phyloP scores from a whole-genome alignment of 2,113 vertebrate genomes.

The Miniopterus natalensis region DNA sequence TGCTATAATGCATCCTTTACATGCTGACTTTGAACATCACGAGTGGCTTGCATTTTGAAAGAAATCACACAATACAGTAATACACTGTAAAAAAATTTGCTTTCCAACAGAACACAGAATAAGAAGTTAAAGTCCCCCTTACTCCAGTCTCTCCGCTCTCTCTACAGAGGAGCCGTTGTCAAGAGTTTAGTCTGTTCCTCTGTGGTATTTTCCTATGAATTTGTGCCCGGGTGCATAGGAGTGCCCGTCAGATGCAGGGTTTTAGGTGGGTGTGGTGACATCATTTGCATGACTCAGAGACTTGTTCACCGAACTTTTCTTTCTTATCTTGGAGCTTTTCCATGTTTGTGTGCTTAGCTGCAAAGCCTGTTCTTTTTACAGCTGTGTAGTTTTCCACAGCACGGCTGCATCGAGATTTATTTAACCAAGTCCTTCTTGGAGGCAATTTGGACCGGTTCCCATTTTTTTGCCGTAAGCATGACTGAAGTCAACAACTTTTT shows the following conservation, averaged over 20 bases:
- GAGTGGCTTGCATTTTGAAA: not conserved
- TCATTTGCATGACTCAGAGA: not conserved
- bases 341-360: too few relatives aligned
- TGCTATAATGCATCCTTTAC: not conserved
- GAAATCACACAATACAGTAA: not conserved
- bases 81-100: not conserved
- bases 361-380: not conserved
- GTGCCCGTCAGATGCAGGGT: fast-evolving
- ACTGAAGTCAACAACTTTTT: not conserved
- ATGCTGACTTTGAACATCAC: not conserved
- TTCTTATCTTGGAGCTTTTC: too few relatives aligned
- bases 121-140: not conserved
- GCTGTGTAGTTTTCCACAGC: not conserved
- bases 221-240: fast-evolving
- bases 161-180: not conserved
- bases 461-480: not conserved
- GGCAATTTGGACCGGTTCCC: not conserved
- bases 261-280: not conserved
- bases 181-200: not conserved
- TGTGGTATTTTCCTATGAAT: not conserved
- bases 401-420: not conserved
- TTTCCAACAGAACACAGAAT: not conserved
- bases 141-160: not conserved
- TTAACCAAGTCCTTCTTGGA: not conserved
- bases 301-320: not conserved